These are phyloP conservation scores for Sebastes diaconus DNA, from an alignment of 2,797 vertebrate genomes.

Conservation along the genomic window DNA sequence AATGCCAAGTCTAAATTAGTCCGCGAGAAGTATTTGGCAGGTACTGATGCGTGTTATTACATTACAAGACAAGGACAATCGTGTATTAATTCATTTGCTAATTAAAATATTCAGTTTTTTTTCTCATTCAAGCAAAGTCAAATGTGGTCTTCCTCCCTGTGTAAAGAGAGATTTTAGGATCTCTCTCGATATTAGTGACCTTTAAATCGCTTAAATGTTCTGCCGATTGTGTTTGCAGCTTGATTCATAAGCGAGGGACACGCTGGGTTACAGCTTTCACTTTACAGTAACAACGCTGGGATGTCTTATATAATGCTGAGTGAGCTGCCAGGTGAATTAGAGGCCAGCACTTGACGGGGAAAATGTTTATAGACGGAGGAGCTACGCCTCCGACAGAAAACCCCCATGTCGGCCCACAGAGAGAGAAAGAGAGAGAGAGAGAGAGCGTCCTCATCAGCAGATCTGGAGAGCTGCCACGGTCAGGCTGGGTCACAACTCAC, in stretches of 20 bases:
- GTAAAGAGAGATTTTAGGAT: neutral
- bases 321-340: conserved; percentile 76
- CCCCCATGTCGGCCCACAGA: conserved; percentile 24
- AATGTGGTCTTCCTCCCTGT: neutral
- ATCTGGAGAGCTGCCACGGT: conserved; percentile 65
- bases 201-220: neutral
- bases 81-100: conserved; percentile 45
- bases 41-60: conserved; percentile 66
- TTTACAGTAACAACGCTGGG: conserved; percentile 66
- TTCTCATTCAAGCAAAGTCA: conserved; percentile 4
- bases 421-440: neutral
- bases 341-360: conserved; percentile 54
- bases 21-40: conserved; percentile 52
- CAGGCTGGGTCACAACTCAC: conserved; percentile 54
- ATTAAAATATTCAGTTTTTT: conserved; percentile 27
- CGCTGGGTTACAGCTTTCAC: conserved; percentile 41
- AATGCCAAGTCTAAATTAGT: conserved; percentile 53
- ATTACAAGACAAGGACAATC: conserved; percentile 54
- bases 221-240: conserved; percentile 2
- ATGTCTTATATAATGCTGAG: conserved; percentile 76
- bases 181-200: neutral
- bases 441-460: conserved; percentile 60
- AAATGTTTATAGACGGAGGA: conserved; percentile 64
- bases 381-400: conserved; percentile 51
- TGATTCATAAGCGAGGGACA: conserved; percentile 21